Percentiles rank a stretch among this genome's conserved stretches.
Evolutionary conservation across 2,113 vertebrate genomes (phyloP).

Genomic region (Triplophysa tibetana): DNA sequence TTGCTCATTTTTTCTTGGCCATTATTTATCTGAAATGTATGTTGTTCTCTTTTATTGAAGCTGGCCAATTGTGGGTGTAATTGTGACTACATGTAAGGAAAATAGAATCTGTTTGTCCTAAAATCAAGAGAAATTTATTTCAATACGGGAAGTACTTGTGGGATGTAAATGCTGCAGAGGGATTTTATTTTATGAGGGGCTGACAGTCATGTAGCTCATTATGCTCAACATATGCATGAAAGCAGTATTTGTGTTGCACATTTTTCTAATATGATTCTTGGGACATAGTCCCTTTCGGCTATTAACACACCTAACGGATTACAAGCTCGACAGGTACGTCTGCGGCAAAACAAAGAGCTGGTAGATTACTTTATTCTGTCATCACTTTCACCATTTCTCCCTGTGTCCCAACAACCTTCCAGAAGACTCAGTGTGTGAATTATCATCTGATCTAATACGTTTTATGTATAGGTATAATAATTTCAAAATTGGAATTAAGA

Average conservation of each 20-base stretch:
- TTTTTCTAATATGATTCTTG: conserved; percentile 13
- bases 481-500: background rate
- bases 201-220: background rate
- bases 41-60: no score
- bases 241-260: background rate
- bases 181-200: background rate
- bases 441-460: conserved; percentile 4
- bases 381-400: conserved; percentile 7
- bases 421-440: background rate
- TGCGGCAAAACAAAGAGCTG: conserved; percentile 25
- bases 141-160: no score
- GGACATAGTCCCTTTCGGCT: conserved; percentile 34
- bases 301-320: conserved; percentile 14
- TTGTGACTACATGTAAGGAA: no score
- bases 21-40: no score
- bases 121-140: no score
- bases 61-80: no score
- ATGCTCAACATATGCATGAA: background rate
- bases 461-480: no score
- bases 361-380: conserved; percentile 16
- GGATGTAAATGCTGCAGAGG: background rate
- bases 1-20: no score
- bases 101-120: no score
- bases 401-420: conserved; percentile 10
- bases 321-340: conserved; percentile 40